Evolutionary conservation across 1,140 invertebrate species (phyloP), one percentile per base, ranked within the genome.

Genomic region (Trissolcus basalis): DNA sequence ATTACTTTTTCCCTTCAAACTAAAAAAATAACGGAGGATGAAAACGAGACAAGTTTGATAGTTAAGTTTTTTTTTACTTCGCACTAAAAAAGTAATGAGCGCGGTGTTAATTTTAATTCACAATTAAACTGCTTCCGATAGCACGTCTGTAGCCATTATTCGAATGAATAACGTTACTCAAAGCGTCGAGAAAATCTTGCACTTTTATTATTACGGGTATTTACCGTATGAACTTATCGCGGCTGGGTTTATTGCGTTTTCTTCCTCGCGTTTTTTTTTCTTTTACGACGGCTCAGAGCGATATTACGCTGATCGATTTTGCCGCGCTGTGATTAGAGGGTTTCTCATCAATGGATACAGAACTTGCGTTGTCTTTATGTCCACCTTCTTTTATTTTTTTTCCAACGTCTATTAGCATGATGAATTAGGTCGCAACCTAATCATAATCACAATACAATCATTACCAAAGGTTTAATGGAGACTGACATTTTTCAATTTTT

Each of bases 291-390:
- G 41, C 36, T 36, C 33, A 16, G 48, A 58, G 64, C 50, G 58
- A 68, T 67, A 68, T 51, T 36, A 11, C 48, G 44, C 7, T 32
- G 47, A 68, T 68, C 64, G 55, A 59, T 68, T 68, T 53, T 47
- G 13, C 54, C 14, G 11, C 14, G 19, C 36, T 58, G 44, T 53
- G 47, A 68, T 45, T 58, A 10, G 39, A 68, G 35, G 6, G 13
- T 13, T 44, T 44, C n/a, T 44, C 11, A 44, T 44, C 11, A 44
- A 44, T 64, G 45, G n/a, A 15, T n/a, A 43, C 19, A 9, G 9
- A 35, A 16, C n/a, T 33, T 14, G 8, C 10, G 3, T 32, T n/a
- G 10, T 43, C n/a, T 43, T 55, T 27, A 19, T 5, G 11, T 27
- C 7, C 15, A 39, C 36, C 3, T 39, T n/a, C n/a, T n/a, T 35